Conservation (phyloP, 2,888 invertebrate genomes). For the Lepidocyrtoides sp. region DNA sequence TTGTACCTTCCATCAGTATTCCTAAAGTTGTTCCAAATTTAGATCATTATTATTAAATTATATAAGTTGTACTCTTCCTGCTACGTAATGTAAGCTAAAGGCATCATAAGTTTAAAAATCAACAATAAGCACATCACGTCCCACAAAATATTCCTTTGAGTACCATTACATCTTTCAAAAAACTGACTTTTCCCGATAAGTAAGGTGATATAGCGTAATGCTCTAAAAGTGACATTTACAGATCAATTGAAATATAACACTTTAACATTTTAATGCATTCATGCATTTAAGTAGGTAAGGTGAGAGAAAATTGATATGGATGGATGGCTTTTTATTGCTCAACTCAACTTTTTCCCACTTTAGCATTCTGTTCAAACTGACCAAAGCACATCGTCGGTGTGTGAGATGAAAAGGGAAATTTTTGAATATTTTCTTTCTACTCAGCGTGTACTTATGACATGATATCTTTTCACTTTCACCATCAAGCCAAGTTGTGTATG, state of each 20-base stretch:
- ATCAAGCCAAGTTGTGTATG: not conserved
- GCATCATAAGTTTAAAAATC: not conserved
- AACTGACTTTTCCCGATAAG: constrained; percentile 62
- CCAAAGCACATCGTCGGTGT: constrained; percentile 24
- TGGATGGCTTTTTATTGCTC: constrained; percentile 28
- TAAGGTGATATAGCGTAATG: constrained; percentile 59
- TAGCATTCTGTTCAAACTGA: constrained; percentile 9
- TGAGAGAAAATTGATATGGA: constrained; percentile 75
- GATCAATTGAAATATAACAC: constrained; percentile 51
- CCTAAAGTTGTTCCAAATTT: not conserved
- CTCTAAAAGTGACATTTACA: constrained; percentile 60
- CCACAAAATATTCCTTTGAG: constrained; percentile 50
- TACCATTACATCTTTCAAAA: constrained; percentile 57
- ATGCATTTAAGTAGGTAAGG: constrained; percentile 35
- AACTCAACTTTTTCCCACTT: constrained; percentile 29
- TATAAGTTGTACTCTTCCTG: not conserved
- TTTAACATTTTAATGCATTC: constrained; percentile 63
- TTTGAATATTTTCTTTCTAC: constrained; percentile 35
- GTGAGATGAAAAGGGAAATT: constrained; percentile 33
- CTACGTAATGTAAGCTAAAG: not conserved
- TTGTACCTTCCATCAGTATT: not conserved
- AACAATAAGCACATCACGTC: constrained; percentile 35
- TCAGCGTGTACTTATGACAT: constrained; percentile 53
- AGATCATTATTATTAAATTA: not conserved
- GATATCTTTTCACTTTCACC: constrained; percentile 26